Percentiles rank a stretch among this genome's conserved stretches.
These are phyloP conservation scores for Drosophila tropicalis DNA, from an alignment of 1,140 invertebrate genomes.

Conservation along the genomic window DNA sequence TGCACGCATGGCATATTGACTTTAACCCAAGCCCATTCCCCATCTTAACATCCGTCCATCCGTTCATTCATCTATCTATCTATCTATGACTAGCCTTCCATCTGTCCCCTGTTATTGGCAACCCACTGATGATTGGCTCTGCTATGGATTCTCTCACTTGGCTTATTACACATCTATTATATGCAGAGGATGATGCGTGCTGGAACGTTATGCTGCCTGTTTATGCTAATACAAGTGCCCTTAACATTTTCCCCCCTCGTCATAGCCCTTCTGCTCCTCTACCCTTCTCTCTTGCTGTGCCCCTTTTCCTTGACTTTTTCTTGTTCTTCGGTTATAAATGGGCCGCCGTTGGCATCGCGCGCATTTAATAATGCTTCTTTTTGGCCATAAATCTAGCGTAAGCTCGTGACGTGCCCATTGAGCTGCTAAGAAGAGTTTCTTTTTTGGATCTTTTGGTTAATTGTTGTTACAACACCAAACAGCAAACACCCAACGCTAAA, in stretches of 20 bases:
- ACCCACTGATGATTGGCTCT: slow-evolving; percentile 16
- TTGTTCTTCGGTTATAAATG: slow-evolving; percentile 57
- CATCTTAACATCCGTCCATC: neutral
- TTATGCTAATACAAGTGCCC: slow-evolving; percentile 55
- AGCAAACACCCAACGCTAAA: neutral
- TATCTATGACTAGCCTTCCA: neutral
- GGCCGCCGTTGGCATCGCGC: slow-evolving; percentile 38
- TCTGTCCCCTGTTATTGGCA: slow-evolving; percentile 3
- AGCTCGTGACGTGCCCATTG: slow-evolving; percentile 54
- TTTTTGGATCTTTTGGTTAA: slow-evolving; percentile 44
- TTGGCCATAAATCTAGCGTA: slow-evolving; percentile 65
- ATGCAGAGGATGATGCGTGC: slow-evolving; percentile 28
- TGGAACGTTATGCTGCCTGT: slow-evolving; percentile 8
- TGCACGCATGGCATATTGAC: slow-evolving; percentile 55
- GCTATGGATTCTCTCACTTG: slow-evolving; percentile 31
- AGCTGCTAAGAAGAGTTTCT: slow-evolving; percentile 41
- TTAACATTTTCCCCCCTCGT: neutral
- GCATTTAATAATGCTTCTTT: slow-evolving; percentile 62
- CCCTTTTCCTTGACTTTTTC: neutral
- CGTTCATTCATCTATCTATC: neutral
- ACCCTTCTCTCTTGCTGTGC: neutral
- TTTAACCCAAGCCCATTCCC: slow-evolving; percentile 30
- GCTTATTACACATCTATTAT: slow-evolving; percentile 34
- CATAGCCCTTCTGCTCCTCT: too few species aligned
- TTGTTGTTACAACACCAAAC: slow-evolving; percentile 45